phyloP scores from a whole-genome alignment of 2,113 vertebrate genomes.

The Amazona guildingii region DNA sequence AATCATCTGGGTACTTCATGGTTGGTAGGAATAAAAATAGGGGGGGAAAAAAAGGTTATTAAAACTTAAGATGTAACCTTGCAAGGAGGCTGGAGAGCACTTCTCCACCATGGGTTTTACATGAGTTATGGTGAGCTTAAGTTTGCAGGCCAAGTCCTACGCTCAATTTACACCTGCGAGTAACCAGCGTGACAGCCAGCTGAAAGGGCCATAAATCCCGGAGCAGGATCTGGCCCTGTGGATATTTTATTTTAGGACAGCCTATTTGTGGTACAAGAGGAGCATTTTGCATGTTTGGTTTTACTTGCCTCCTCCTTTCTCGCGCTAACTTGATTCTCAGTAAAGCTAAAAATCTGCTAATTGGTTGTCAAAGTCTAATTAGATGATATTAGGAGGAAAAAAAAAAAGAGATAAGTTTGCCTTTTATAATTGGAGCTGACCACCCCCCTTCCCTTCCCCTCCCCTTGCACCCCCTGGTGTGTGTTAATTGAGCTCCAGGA shows the following conservation, averaged over 20 bases:
- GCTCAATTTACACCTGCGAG: conserved; percentile 7
- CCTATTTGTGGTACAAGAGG: not conserved
- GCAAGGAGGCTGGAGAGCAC: conserved; percentile 36
- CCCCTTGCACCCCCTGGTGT: conserved; percentile 35
- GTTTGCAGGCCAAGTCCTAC: conserved; percentile 25
- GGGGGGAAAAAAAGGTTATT: conserved; percentile 38
- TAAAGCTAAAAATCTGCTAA: conserved; percentile 61
- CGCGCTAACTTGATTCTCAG: conserved; percentile 38
- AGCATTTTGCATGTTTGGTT: conserved; percentile 25
- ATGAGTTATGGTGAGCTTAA: conserved; percentile 49
- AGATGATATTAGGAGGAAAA: conserved; percentile 41
- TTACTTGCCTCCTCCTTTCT: conserved; percentile 39
- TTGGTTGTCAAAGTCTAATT: conserved; percentile 71
- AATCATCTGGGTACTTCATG: conserved; percentile 76
- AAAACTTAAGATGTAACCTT: conserved; percentile 65
- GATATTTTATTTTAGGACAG: not conserved
- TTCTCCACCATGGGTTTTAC: not conserved
- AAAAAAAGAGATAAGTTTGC: conserved; percentile 12
- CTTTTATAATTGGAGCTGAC: conserved; percentile 58
- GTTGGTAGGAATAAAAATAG: not conserved
- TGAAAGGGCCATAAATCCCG: not conserved
- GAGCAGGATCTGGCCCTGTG: conserved; percentile 14
- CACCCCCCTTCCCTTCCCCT: not conserved
- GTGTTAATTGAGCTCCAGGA: conserved; percentile 63
- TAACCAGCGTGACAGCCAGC: not conserved